Evolutionary conservation across 2,797 vertebrate genomes (phyloP).

Genomic region (Cygnus olor): DNA sequence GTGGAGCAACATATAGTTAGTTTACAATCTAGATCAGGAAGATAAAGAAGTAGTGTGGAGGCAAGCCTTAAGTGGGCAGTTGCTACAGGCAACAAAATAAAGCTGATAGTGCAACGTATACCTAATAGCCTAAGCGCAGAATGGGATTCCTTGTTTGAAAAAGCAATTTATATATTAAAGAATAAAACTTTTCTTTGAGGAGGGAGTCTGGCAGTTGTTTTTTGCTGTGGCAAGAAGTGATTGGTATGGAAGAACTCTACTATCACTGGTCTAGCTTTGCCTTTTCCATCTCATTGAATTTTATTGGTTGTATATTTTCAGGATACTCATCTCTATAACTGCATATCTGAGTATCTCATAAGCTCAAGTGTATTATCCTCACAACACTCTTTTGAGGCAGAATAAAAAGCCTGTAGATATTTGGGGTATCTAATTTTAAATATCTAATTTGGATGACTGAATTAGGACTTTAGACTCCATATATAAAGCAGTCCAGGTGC

Average conservation of each 20-base stretch:
- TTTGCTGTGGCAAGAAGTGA: not conserved
- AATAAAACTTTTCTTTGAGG: not conserved
- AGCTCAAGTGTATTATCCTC: constrained; percentile 57
- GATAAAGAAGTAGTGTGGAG: not conserved
- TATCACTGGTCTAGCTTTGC: constrained; percentile 34
- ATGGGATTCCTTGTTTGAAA: not conserved
- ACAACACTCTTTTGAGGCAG: constrained; percentile 26
- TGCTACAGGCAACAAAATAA: not conserved
- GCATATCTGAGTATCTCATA: constrained; percentile 52
- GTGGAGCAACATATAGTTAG: not conserved
- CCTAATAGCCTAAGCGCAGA: not conserved
- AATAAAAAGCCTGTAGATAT: constrained; percentile 60
- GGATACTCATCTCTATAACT: constrained; percentile 47
- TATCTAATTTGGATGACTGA: constrained; percentile 63
- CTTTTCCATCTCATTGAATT: constrained; percentile 55
- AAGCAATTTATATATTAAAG: not conserved
- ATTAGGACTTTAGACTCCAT: constrained; percentile 68
- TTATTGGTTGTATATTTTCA: constrained; percentile 55
- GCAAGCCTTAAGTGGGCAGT: not conserved
- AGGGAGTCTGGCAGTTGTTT: not conserved
- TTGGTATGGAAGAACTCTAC: not conserved
- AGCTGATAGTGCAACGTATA: not conserved
- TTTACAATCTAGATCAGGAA: not conserved
- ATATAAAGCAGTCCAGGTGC: constrained; percentile 71
- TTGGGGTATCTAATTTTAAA: constrained; percentile 67